phyloP scores from a whole-genome alignment of 2,797 vertebrate genomes.

The Enteromius paludinosus region DNA sequence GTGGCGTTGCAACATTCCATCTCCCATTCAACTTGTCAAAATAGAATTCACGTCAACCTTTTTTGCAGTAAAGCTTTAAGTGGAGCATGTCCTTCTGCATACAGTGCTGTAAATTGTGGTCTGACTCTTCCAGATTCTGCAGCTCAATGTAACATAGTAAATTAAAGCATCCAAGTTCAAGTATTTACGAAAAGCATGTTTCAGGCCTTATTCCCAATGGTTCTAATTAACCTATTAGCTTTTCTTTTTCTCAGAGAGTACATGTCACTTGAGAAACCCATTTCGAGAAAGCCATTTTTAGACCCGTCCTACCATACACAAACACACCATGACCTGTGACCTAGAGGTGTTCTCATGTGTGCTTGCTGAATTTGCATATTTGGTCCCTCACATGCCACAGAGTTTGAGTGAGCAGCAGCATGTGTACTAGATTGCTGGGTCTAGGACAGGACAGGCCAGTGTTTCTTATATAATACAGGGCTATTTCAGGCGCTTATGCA shows the following conservation, averaged over 20 bases:
- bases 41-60: not conserved
- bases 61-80: not conserved
- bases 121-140: not conserved
- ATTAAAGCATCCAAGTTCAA: not conserved
- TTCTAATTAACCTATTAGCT: not conserved
- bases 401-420: slow-evolving; percentile 35
- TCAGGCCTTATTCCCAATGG: not conserved
- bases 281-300: not conserved
- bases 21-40: not conserved
- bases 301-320: slow-evolving; percentile 22
- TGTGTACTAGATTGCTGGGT: slow-evolving; percentile 32
- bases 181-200: not conserved
- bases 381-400: not conserved
- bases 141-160: not conserved
- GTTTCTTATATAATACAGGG: slow-evolving; percentile 32
- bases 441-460: not conserved
- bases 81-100: not conserved
- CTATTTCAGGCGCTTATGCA: slow-evolving; percentile 1
- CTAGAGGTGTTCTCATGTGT: slow-evolving; percentile 21
- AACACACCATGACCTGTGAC: not conserved
- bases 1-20: not conserved
- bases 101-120: not conserved
- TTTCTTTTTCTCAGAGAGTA: not conserved
- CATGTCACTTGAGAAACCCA: not conserved
- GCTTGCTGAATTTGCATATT: slow-evolving; percentile 8